Base-by-base conservation (phyloP, 35 echinoderm and acorn worm species). In the Ptychodera flava region DNA sequence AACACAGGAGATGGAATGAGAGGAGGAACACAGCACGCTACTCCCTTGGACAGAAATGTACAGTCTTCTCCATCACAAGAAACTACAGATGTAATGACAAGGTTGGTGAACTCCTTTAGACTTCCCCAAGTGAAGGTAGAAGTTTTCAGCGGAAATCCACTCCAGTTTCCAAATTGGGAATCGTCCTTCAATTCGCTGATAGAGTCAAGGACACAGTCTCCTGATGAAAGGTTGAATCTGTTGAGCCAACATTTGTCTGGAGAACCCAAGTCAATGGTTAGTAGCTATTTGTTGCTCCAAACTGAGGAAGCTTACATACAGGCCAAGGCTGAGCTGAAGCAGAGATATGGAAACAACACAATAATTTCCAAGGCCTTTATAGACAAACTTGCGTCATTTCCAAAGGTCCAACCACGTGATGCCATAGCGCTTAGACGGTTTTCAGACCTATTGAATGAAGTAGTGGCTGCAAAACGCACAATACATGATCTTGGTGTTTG, bases 311-410 rank as follows among this genome's bases (percentile, higher is more conserved):
- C 80, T 15, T 81, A 81, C 35, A 1, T 31, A 15, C 80, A 31
- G 29, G 94, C 94, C 28, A 88, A 86, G 77, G 33, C 31, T 36
- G 31, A 85, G 81, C 80, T 91, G 32, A 76, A 90, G 12, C 31
- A 85, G 0, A 36, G 92, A 83, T 97, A 92, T 82, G 94, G 94
- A 0, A 78, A 97, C 76, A 80, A 88, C 0, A 92, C 89, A n/a
- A 83, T 92, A 0, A 77, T 93, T 22, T 80, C 88, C 28, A 90
- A 76, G 1, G 91, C 94, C 1, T 90, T 97, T 32, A 32, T 87
- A 28, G 79, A 87, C 28, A 97, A 90, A 79, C 32, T 97, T 28
- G 85, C 90, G 64, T 35, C 34, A 0, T 97, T 85, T 90, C 85
- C 84, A 0, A 97, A 93, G 31, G 89, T 93, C 12, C 29, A 85